phyloP scores from a whole-genome alignment of 2,888 invertebrate genomes.

The Cabera pusaria region DNA sequence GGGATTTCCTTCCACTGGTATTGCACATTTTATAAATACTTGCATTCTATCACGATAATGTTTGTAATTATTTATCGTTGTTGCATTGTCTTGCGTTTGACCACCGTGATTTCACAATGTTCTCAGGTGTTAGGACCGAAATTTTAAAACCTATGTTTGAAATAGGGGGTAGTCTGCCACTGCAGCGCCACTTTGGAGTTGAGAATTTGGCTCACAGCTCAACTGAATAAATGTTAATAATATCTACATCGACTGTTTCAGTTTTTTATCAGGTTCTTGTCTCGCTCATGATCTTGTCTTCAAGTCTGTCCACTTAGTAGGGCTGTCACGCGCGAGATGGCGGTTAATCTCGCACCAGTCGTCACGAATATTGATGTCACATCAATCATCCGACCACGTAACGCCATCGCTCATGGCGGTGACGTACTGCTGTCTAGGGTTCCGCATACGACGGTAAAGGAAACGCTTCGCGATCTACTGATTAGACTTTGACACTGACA shows the following conservation, averaged over 20 bases:
- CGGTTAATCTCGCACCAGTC: conserved; percentile 57
- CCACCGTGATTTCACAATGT: no score
- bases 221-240: no score
- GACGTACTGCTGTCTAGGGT: conserved; percentile 28
- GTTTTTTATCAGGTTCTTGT: neutral
- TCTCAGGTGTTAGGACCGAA: no score
- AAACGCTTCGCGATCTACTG: no score
- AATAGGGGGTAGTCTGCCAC: no score
- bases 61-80: conserved; percentile 2
- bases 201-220: no score
- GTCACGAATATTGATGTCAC: conserved; percentile 65
- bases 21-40: conserved; percentile 19
- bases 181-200: no score
- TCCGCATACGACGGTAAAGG: conserved; percentile 11
- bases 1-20: conserved; percentile 34
- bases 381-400: conserved; percentile 48
- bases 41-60: conserved; percentile 19
- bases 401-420: conserved; percentile 30
- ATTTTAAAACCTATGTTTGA: no score
- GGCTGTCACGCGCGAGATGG: conserved; percentile 44
- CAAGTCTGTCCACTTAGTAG: conserved; percentile 24
- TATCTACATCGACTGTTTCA: no score
- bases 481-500: no score
- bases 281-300: neutral
- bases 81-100: neutral